Evolutionary conservation across 2,888 invertebrate genomes (phyloP).

Genomic region (Agrochola litura): DNA sequence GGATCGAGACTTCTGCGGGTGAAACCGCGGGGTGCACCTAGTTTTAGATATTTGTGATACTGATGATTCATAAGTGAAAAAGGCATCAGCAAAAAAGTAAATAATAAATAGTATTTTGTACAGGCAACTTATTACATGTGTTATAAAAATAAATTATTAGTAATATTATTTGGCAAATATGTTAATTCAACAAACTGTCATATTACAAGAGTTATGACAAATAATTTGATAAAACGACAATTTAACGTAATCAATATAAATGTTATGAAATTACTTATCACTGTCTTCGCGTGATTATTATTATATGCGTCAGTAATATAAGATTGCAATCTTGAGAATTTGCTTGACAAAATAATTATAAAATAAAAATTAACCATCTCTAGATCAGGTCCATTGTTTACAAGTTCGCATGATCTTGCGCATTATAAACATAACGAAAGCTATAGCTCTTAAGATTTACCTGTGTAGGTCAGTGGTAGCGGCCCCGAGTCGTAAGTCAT

Average conservation of each 20-base stretch:
- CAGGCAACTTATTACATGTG: neutral
- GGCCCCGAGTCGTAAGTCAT: neutral
- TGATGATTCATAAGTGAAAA: neutral
- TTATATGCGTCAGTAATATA: constrained; percentile 3
- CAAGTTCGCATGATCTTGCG: constrained; percentile 11
- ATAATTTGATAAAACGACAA: neutral
- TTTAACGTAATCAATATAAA: constrained; percentile 10
- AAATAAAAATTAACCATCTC: neutral
- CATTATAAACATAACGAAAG: neutral
- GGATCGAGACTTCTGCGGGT: too few species aligned
- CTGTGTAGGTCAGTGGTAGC: neutral
- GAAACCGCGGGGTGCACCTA: too few species aligned
- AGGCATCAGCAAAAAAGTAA: neutral
- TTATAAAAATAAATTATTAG: neutral
- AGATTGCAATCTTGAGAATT: constrained; percentile 17
- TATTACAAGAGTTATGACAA: neutral
- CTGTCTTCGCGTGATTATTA: neutral
- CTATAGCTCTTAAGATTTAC: neutral
- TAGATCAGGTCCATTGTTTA: constrained; percentile 3
- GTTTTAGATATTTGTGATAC: neutral
- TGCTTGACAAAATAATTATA: neutral
- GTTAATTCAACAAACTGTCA: neutral
- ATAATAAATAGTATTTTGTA: neutral
- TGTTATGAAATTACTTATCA: constrained; percentile 3
- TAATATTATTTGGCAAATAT: neutral